Base-by-base conservation (phyloP, 1,140 invertebrate genomes). In the Drosophila saltans region DNA sequence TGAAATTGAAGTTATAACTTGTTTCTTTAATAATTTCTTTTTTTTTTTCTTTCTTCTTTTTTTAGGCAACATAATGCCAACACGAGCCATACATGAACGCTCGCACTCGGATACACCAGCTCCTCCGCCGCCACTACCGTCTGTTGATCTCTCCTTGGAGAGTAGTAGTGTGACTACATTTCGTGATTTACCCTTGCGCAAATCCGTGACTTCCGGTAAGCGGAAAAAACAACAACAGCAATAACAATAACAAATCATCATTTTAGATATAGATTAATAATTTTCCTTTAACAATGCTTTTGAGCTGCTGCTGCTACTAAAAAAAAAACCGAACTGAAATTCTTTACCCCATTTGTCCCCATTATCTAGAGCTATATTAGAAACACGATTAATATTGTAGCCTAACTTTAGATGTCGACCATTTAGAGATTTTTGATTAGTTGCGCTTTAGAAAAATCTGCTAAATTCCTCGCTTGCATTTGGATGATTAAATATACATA, bases 151-250 rank as follows among this genome's bases (percentile, higher is more conserved):
- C 48, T 98, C 96, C 66, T 97, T 97, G 9, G 98, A 99, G 93
- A 98, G 97, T 91, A 98, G 97, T 92, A 98, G 97, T 92, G 98
- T 99, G 60, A 98, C 98, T 33, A 97, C 97, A 77, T 94, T 98
- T 73, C 97, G 97, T 81, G 97, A 97, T 93, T 94, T 98, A 91
- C 97, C 97, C 55, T 92, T 97, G 75, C 94, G 97, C 75, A 98
- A 98, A 94, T 97, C 97, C 41, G 93, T 96, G 79, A 96, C 95
- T 61, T 96, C 96, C 90, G 96, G 96, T 97, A 92, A 94, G 95
- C 75, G 33, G 0, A 7, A 9, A 30, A 1, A 36, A 36, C 33
- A 36, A 36, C 33, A 5, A 36, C 21, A 7, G 8, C 2, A 16
- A n/a, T 1, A 10, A 43, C 45, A 30, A 30, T 30, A 30, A 30